These are phyloP conservation scores for Ligdia adustata DNA, from an alignment of 2,888 invertebrate species.

Conservation along the genomic window DNA sequence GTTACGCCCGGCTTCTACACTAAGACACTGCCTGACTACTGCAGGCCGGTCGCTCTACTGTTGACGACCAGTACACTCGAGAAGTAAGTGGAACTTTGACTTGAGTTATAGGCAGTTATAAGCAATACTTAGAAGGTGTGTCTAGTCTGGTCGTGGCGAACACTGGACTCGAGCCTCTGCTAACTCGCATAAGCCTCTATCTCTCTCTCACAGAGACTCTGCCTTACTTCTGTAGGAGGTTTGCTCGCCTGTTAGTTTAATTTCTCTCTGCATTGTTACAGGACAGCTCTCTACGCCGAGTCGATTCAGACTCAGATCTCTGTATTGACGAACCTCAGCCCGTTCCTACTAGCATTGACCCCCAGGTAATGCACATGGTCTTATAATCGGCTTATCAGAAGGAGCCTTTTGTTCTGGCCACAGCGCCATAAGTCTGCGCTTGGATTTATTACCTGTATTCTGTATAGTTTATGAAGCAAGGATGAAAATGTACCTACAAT, in stretches of 20 bases:
- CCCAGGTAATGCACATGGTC: conserved; percentile 62
- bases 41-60: conserved; percentile 93
- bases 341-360: conserved; percentile 71
- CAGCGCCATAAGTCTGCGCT: conserved; percentile 6
- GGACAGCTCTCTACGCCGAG: conserved; percentile 87
- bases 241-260: no score
- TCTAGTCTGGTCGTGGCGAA: conserved; percentile 93
- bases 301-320: conserved; percentile 95
- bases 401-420: background rate
- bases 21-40: conserved; percentile 96
- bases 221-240: conserved; percentile 94
- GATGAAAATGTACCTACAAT: conserved; percentile 2
- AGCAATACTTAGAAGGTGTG: conserved; percentile 93
- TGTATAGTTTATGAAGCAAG: background rate
- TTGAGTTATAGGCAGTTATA: no score
- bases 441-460: conserved; percentile 2
- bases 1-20: conserved; percentile 97
- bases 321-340: conserved; percentile 89
- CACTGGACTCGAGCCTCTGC: conserved; percentile 96
- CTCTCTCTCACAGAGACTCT: conserved; percentile 96
- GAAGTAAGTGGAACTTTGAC: conserved; percentile 77
- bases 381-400: conserved; percentile 4
- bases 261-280: no score
- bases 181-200: conserved; percentile 96
- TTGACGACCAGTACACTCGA: conserved; percentile 96